These are phyloP conservation scores for Metellina segmentata DNA, from an alignment of 2,888 invertebrate genomes.

Conservation along the genomic window DNA sequence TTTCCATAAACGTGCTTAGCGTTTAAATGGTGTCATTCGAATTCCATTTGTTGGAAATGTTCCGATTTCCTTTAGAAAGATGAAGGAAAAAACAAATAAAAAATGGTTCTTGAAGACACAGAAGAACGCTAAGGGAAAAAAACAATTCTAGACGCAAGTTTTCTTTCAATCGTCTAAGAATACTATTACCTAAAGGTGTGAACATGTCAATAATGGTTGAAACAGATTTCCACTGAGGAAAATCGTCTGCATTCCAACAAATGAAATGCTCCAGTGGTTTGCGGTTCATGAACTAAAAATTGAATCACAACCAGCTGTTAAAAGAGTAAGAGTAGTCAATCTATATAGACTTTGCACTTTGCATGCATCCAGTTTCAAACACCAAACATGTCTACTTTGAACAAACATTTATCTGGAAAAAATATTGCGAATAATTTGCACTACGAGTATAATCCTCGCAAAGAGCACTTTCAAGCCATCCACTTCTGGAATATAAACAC, in stretches of 20 bases:
- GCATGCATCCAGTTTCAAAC: too few relatives aligned
- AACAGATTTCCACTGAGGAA: conserved; percentile 6
- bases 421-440: too few relatives aligned
- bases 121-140: not conserved
- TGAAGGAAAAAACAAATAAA: not conserved
- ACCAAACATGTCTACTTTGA: too few relatives aligned
- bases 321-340: not conserved
- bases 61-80: not conserved
- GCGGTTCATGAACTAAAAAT: not conserved
- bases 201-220: conserved; percentile 13
- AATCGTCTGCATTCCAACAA: not conserved
- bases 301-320: not conserved
- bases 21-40: conserved; percentile 1
- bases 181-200: not conserved
- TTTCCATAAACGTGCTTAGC: not conserved
- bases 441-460: too few relatives aligned
- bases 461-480: too few relatives aligned
- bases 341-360: not conserved
- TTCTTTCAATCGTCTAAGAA: not conserved
- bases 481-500: too few relatives aligned
- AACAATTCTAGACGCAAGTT: not conserved
- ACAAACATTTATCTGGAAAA: too few relatives aligned
- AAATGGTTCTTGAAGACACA: not conserved
- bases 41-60: not conserved
- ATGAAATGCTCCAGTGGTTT: conserved; percentile 14